Evolutionary conservation across 2,797 vertebrate species (phyloP), one percentile per base, ranked within the genome.

Genomic region (Muraenolepis orangiensis): DNA sequence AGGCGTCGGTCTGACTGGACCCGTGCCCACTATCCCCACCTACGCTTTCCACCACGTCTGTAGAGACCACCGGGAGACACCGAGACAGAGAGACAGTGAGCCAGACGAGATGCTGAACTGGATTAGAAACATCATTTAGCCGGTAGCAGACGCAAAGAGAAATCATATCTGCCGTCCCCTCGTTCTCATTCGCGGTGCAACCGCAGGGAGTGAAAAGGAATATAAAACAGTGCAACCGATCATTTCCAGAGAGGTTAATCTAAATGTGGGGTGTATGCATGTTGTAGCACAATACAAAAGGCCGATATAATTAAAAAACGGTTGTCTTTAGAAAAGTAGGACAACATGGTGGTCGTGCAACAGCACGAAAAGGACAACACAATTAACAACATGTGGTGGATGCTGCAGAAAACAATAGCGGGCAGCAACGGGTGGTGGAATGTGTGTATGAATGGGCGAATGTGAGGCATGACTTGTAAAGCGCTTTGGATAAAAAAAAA

Each of bases 1-100:
- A 99, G 74, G 87, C 92, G 80, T 96, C 95, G 26, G 79, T 91
- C 28, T 92, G 90, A 76, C 84, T 84, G 79, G 91, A 93, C 16
- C 93, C 91, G 11, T 93, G 94, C 26, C 91, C 87, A 75, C 95
- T 96, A 73, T 92, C 94, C 74, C 90, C 87, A 38, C 92, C 87
- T 57, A 91, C 76, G 84, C 94, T 94, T 85, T 77, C 89, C 4
- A 92, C 84, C 82, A 95, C 95, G 69, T 96, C 96, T 89, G 89
- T 34, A 76, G 57, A 36, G 66, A 78, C 40, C 66, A 38, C 75
- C 38, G 76, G 31, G 23, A 64, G 23, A 28, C 23, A n/a, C 32
- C 3, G 32, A n/a, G 18, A 7, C 18, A 23, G 46, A 51, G 46
- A 51, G 46, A 42, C 12, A 16, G 13, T 16, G 16, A 7, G 36